Percentiles rank a stretch among this genome's conserved stretches.
phyloP scores from a whole-genome alignment of 2,113 vertebrate species.

The Porphyrio hochstetteri region DNA sequence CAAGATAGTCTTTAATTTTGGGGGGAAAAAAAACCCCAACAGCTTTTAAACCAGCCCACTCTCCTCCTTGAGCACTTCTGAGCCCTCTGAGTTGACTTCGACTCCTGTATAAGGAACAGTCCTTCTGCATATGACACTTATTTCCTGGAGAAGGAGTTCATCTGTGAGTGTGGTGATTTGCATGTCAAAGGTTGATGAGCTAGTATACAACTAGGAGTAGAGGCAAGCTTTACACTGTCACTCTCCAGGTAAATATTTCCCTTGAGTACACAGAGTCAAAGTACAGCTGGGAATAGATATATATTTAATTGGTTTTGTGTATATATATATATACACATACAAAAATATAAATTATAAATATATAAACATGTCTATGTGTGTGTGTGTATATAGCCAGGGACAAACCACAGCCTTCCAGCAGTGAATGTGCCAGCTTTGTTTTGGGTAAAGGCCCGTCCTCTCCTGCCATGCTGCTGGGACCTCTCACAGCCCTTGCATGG shows the following conservation, averaged over 20 bases:
- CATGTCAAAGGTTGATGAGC: background rate
- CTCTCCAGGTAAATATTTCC: background rate
- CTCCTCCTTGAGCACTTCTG: background rate
- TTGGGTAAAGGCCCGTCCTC: background rate
- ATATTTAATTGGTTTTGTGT: background rate
- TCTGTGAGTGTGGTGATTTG: background rate
- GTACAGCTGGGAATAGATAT: background rate
- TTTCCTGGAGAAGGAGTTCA: background rate
- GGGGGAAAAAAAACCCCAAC: background rate
- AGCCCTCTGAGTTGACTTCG: background rate
- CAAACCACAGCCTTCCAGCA: background rate
- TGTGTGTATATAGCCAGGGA: background rate
- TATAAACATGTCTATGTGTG: too few species aligned
- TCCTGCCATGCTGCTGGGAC: background rate
- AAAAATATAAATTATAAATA: too few species aligned
- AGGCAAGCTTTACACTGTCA: background rate
- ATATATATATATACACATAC: too few species aligned
- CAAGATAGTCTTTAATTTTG: background rate
- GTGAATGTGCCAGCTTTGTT: background rate
- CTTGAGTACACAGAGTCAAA: slow-evolving; percentile 4
- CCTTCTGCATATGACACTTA: background rate
- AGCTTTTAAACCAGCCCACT: background rate
- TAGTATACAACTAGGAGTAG: background rate
- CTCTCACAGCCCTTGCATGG: background rate
- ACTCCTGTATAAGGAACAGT: too few species aligned